These are phyloP conservation scores for Bombus affinis DNA, from an alignment of 1,140 invertebrate genomes.

Conservation along the genomic window DNA sequence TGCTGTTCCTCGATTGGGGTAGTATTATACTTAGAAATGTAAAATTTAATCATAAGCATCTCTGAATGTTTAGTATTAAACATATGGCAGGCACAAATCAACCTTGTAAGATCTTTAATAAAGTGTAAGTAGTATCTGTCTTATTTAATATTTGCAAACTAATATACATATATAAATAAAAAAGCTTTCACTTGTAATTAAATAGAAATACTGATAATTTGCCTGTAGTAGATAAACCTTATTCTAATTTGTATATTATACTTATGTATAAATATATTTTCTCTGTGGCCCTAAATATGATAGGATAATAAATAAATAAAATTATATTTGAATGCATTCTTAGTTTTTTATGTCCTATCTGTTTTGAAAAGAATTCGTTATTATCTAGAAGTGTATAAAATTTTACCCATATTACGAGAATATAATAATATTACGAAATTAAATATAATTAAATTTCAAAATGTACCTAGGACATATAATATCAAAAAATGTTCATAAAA, in stretches of 20 bases:
- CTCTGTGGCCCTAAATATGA: slow-evolving; percentile 26
- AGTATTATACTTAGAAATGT: slow-evolving; percentile 25
- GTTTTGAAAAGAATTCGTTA: background rate
- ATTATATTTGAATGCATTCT: slow-evolving; percentile 20
- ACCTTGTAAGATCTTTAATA: slow-evolving; percentile 10
- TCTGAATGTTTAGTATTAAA: slow-evolving; percentile 29
- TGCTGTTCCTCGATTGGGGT: slow-evolving; percentile 4
- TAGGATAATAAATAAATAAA: slow-evolving; percentile 46
- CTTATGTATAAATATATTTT: slow-evolving; percentile 19
- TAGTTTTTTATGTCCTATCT: background rate
- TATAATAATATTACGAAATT: too few relatives aligned
- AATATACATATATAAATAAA: slow-evolving; percentile 11
- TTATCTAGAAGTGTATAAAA: background rate
- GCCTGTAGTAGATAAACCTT: slow-evolving; percentile 3
- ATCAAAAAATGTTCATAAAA: background rate
- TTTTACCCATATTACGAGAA: background rate
- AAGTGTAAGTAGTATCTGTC: slow-evolving; percentile 2
- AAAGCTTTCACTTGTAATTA: slow-evolving; percentile 28
- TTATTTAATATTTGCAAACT: slow-evolving; percentile 29
- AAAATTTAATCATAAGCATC: slow-evolving; percentile 17
- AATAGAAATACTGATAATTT: slow-evolving; percentile 29
- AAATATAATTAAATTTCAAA: background rate
- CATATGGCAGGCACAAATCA: background rate
- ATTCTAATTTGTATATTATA: slow-evolving; percentile 38
- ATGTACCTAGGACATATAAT: too few relatives aligned